phyloP scores from a whole-genome alignment of 1,140 invertebrate species.

The Oryctes rhinoceros region DNA sequence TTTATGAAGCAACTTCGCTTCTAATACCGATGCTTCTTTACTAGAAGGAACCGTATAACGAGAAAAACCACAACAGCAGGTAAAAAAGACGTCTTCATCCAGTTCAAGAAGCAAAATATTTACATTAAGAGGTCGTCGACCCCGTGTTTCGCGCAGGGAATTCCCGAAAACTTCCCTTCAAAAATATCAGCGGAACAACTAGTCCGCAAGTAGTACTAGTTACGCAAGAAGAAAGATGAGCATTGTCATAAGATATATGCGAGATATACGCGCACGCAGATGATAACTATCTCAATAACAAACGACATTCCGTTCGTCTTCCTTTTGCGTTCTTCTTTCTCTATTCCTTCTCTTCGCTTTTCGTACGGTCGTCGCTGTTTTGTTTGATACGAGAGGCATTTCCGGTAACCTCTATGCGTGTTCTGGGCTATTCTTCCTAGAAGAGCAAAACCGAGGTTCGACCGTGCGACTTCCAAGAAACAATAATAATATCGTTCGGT shows the following conservation, averaged over 20 bases:
- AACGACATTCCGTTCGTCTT: neutral
- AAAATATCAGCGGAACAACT: neutral
- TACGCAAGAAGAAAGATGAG: neutral
- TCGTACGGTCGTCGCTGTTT: neutral
- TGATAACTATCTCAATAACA: constrained; percentile 2
- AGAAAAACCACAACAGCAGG: neutral
- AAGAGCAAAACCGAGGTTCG: neutral
- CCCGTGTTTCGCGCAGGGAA: neutral
- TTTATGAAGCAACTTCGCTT: neutral
- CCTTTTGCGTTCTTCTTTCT: neutral
- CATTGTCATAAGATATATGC: neutral
- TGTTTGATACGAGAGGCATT: neutral
- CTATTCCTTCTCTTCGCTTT: neutral
- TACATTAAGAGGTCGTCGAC: neutral
- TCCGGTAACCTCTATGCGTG: neutral
- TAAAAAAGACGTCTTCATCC: neutral
- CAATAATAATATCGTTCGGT: constrained; percentile 1
- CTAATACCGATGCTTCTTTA: too few species aligned
- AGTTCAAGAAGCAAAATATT: neutral
- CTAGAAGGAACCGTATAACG: neutral
- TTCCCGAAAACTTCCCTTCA: neutral
- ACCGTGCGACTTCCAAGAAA: neutral
- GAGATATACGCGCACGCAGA: neutral
- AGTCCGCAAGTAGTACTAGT: neutral
- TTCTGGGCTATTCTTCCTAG: neutral